Evolutionary conservation across 2,888 invertebrate genomes (phyloP), one percentile per base, ranked within the genome.

Genomic region (Norana najaformis): DNA sequence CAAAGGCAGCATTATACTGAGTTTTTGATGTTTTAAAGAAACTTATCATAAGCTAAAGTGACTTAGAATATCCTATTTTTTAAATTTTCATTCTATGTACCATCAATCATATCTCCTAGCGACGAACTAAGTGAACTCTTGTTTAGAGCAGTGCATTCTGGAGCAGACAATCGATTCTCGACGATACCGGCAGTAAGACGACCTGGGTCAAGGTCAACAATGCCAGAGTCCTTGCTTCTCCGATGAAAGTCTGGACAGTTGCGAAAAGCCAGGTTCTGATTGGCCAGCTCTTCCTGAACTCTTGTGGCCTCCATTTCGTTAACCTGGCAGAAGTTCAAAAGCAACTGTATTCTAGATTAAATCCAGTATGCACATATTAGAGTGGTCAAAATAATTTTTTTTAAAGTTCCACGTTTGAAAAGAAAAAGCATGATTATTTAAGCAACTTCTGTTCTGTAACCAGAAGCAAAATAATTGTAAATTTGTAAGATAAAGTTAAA

Each of bases 261-360:
- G 39, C 89, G 90, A 91, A 93, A 93, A 37, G 90, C 41, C 92
- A 93, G 92, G 88, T 94, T 97, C 93, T 97, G 97, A 90, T 98
- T 96, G 93, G 97, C 98, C 91, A 98, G 96, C 94, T 98, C 98
- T 0, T 97, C 97, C 95, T 98, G 98, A 93, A 99, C 98, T 93
- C 99, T 96, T 94, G 99, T 96, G 92, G 97, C 97, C 94, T 99
- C 99, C 99, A 99, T 99, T 95, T 99, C 99, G 95, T 98, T 98
- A 97, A 98, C 98, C 96, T 95, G 91, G 13, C 6, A 69, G n/a
- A 69, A 6, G n/a, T n/a, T 11, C 69, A 69, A 69, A 69, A 8
- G 23, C 23, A 53, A 53, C 13, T 23, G 30, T 53, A 23, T 3
- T 47, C 14, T 47, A 3, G 18, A 47, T 47, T 16, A 47, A 47